These are phyloP conservation scores for Bergia sp. DNA, from an alignment of 92 coral and sea anemone species.

Conservation along the genomic window DNA sequence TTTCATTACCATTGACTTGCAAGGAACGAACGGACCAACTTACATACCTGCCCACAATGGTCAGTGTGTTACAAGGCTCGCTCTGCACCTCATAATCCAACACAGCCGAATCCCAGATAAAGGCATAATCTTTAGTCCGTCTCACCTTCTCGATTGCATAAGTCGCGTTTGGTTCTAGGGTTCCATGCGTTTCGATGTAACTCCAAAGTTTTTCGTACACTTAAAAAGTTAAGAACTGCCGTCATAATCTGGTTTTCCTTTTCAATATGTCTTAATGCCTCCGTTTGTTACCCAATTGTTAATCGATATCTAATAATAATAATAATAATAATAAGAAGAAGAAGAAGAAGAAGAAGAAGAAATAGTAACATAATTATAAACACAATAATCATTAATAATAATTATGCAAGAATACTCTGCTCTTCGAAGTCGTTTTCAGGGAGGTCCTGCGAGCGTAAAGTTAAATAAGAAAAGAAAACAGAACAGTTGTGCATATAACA, in stretches of 20 bases:
- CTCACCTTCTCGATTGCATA: slow-evolving; percentile 74
- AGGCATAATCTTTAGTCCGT: slow-evolving; percentile 65
- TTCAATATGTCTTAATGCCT: not conserved
- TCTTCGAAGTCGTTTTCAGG: too few species aligned
- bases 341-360: too few species aligned
- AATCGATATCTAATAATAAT: too few species aligned
- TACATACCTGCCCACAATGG: slow-evolving; percentile 66
- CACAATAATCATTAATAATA: too few species aligned
- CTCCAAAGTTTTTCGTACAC: slow-evolving; percentile 81
- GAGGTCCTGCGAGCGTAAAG: too few species aligned
- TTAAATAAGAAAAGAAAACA: too few species aligned
- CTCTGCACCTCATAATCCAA: slow-evolving; percentile 75
- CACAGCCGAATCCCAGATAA: slow-evolving; percentile 86
- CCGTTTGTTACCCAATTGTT: too few species aligned
- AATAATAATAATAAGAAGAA: too few species aligned
- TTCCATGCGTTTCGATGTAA: slow-evolving; percentile 70
- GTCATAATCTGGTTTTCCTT: not conserved
- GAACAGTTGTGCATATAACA: too few species aligned
- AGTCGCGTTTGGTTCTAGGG: slow-evolving; percentile 62
- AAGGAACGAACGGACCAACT: not conserved
- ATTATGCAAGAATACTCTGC: too few species aligned
- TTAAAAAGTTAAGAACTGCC: slow-evolving; percentile 13
- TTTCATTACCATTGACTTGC: not conserved
- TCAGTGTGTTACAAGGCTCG: slow-evolving; percentile 83
- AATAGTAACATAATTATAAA: too few species aligned